Conservation (phyloP, 2,113 vertebrate species). For the Scomber scombrus region DNA sequence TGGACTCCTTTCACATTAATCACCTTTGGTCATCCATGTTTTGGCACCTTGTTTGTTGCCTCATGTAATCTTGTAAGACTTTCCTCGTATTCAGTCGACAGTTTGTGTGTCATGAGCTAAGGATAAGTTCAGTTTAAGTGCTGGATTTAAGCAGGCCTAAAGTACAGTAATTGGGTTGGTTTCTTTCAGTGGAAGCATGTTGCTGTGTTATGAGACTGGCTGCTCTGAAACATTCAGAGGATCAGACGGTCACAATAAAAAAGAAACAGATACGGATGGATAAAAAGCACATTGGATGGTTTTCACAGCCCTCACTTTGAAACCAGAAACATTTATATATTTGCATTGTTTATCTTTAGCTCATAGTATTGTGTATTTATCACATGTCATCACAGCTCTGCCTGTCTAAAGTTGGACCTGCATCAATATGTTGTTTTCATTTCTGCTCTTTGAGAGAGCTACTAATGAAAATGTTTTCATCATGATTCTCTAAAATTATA, state of each 20-base stretch:
- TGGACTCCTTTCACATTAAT: background rate
- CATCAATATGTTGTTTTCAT: background rate
- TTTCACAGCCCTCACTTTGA: background rate
- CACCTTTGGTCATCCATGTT: background rate
- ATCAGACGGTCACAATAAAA: constrained; percentile 13
- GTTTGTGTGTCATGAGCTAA: constrained; percentile 25
- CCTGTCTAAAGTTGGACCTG: background rate
- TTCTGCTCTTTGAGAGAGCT: background rate
- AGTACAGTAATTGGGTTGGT: constrained; percentile 52
- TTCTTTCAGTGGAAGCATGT: no score
- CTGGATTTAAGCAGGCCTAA: constrained; percentile 49
- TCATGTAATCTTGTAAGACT: constrained; percentile 14
- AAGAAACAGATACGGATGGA: constrained; percentile 7
- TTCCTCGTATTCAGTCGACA: background rate
- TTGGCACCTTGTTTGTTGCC: constrained; percentile 3
- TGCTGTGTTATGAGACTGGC: no score
- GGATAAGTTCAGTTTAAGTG: constrained; percentile 49
- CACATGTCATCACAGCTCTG: background rate
- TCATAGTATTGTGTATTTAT: background rate
- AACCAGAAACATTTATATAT: background rate
- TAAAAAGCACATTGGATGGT: background rate
- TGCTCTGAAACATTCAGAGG: constrained; percentile 22
- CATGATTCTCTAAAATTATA: background rate
- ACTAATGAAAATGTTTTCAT: background rate
- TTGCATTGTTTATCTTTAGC: no score